Evolutionary conservation across 2,888 invertebrate species (phyloP).

Genomic region (Mesorhabditis belari): DNA sequence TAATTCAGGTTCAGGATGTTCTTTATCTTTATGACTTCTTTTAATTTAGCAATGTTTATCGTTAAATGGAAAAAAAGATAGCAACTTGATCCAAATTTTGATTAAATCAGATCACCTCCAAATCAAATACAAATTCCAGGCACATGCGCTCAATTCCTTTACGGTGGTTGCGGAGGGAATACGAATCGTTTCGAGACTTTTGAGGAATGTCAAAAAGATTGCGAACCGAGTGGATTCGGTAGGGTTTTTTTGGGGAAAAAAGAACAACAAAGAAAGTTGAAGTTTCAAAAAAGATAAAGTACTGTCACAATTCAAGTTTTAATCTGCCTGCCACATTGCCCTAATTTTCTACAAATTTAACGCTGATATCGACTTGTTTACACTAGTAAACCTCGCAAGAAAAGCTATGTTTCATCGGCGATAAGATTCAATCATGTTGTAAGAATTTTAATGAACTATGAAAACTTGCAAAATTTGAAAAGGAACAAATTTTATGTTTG

Average conservation of each 20-base stretch:
- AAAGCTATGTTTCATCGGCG: too few species aligned
- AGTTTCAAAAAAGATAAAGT: neutral
- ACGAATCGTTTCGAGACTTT: slow-evolving; percentile 42
- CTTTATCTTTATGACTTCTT: too few species aligned
- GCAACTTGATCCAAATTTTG: neutral
- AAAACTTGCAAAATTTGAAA: too few species aligned
- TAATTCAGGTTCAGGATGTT: too few species aligned
- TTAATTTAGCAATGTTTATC: too few species aligned
- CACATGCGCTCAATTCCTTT: slow-evolving; percentile 46
- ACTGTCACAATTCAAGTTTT: neutral
- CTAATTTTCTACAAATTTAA: neutral
- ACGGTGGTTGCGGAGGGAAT: slow-evolving; percentile 48
- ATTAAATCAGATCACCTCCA: neutral
- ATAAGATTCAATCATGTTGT: too few species aligned
- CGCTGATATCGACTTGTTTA: too few species aligned
- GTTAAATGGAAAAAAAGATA: too few species aligned
- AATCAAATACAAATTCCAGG: slow-evolving; percentile 25
- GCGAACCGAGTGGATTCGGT: slow-evolving; percentile 41
- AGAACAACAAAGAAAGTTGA: neutral
- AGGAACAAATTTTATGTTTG: too few species aligned
- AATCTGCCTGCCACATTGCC: too few species aligned
- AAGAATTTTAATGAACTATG: too few species aligned
- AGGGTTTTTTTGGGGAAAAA: neutral
- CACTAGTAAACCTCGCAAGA: too few species aligned
- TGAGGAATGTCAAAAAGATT: slow-evolving; percentile 42